phyloP scores from a whole-genome alignment of 1,140 invertebrate genomes.

The Drosophila kanapiae region DNA sequence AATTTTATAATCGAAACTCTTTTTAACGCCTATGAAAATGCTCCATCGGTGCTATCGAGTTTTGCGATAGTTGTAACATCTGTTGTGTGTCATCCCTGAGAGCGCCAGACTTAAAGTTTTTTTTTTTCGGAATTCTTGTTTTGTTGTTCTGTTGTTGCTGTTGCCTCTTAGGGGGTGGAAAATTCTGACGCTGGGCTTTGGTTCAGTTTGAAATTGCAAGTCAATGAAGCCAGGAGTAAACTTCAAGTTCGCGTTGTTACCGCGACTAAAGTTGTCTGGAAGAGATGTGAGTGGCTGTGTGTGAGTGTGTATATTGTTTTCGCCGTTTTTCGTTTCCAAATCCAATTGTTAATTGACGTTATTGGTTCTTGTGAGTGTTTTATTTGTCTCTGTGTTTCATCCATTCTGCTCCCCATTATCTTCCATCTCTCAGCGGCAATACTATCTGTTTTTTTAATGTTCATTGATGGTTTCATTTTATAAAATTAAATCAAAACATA shows the following conservation, averaged over 20 bases:
- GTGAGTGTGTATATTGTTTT: constrained; percentile 27
- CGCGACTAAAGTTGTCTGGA: constrained; percentile 85
- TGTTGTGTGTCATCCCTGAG: constrained; percentile 23
- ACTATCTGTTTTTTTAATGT: constrained; percentile 39
- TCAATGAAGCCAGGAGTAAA: constrained; percentile 85
- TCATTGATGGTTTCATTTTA: constrained; percentile 18
- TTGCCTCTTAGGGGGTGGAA: constrained; percentile 67
- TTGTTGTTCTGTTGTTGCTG: constrained; percentile 63
- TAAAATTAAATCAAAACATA: constrained; percentile 36
- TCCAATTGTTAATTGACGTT: constrained; percentile 64
- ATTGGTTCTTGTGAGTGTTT: constrained; percentile 68
- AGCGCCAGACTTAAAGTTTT: constrained; percentile 31
- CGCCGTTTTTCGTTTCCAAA: constrained; percentile 27
- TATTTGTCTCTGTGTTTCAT: constrained; percentile 60
- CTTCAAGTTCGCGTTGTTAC: constrained; percentile 85
- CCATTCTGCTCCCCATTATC: constrained; percentile 10
- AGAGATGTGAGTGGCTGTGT: constrained; percentile 82
- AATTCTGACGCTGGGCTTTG: constrained; percentile 34
- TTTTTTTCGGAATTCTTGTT: constrained; percentile 41
- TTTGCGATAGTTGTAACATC: constrained; percentile 14
- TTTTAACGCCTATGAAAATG: background rate
- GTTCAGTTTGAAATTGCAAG: constrained; percentile 82
- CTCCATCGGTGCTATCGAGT: constrained; percentile 53
- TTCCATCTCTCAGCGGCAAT: constrained; percentile 48
- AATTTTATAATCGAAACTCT: constrained; percentile 6